Evolutionary conservation across 2,888 invertebrate genomes (phyloP).

Genomic region (Macaria liturata): DNA sequence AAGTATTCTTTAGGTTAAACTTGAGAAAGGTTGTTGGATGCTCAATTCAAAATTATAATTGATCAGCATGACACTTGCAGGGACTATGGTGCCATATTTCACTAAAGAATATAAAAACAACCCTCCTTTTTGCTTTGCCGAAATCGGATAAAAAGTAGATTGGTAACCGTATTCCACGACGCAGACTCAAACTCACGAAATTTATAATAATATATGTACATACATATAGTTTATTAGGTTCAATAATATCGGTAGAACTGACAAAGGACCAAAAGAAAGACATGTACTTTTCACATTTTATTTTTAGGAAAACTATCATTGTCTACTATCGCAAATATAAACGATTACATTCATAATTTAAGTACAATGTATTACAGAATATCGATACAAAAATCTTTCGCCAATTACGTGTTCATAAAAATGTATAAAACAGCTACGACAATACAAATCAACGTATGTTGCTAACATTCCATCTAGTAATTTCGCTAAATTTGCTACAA

Average conservation of each 20-base stretch:
- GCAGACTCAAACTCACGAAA: too few species aligned
- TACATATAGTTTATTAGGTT: too few species aligned
- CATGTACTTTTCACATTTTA: slow-evolving; percentile 41
- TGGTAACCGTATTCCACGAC: too few species aligned
- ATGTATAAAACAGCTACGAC: slow-evolving; percentile 72
- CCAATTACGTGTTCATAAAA: slow-evolving; percentile 71
- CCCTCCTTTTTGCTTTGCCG: background rate
- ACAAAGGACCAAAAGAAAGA: slow-evolving; percentile 5
- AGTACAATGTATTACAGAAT: slow-evolving; percentile 53
- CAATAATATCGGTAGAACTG: too few species aligned
- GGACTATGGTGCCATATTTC: too few species aligned
- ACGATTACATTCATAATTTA: slow-evolving; percentile 71
- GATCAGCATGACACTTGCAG: too few species aligned
- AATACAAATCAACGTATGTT: slow-evolving; percentile 43
- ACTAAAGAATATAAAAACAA: too few species aligned
- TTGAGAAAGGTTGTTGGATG: too few species aligned
- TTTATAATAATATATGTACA: too few species aligned
- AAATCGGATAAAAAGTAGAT: too few species aligned
- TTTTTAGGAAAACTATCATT: slow-evolving; percentile 69
- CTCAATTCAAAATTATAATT: too few species aligned
- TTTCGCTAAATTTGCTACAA: slow-evolving; percentile 38
- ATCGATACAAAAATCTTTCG: slow-evolving; percentile 70
- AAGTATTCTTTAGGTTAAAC: too few species aligned
- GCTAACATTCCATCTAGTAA: slow-evolving; percentile 47
- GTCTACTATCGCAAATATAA: slow-evolving; percentile 63